Percentiles rank a stretch among this genome's conserved stretches.
These are phyloP conservation scores for Drosophila parthenogenetica DNA, from an alignment of 2,888 invertebrate species.

Conservation along the genomic window DNA sequence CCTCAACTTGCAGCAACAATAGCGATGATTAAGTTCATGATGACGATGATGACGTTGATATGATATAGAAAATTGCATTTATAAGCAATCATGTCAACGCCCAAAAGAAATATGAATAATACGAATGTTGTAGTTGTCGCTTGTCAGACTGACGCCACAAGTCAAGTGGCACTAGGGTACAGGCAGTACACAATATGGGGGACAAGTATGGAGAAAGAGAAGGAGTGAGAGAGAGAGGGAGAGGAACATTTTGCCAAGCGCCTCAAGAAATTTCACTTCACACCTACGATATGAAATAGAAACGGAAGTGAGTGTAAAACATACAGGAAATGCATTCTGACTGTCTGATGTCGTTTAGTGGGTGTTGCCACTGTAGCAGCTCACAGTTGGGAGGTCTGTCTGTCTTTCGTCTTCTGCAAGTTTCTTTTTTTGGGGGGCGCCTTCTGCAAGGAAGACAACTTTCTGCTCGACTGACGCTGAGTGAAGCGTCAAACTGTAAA, in stretches of 20 bases:
- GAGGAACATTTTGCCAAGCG: slow-evolving; percentile 40
- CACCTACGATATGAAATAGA: slow-evolving; percentile 70
- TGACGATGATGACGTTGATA: slow-evolving; percentile 38
- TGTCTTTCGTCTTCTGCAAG: not conserved
- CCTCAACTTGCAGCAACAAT: slow-evolving; percentile 8
- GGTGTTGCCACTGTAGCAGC: slow-evolving; percentile 23
- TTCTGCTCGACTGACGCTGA: slow-evolving; percentile 45
- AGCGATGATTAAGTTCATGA: not conserved
- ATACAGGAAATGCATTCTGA: slow-evolving; percentile 70
- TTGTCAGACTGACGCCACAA: slow-evolving; percentile 53
- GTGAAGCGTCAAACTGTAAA: slow-evolving; percentile 51
- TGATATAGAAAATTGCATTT: slow-evolving; percentile 72
- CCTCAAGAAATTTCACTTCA: slow-evolving; percentile 67
- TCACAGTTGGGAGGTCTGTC: slow-evolving; percentile 5
- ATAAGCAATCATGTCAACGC: slow-evolving; percentile 80
- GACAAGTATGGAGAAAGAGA: not conserved
- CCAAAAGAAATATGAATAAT: slow-evolving; percentile 62
- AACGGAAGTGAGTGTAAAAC: slow-evolving; percentile 68
- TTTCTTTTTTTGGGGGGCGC: slow-evolving; percentile 19
- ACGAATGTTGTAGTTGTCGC: slow-evolving; percentile 33
- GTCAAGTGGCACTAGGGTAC: slow-evolving; percentile 49
- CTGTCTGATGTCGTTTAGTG: slow-evolving; percentile 46
- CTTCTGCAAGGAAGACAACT: slow-evolving; percentile 41
- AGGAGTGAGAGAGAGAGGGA: not conserved
- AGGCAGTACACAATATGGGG: slow-evolving; percentile 2